Evolutionary conservation across 2,888 invertebrate genomes (phyloP), one percentile per base, ranked within the genome.

Genomic region (Cremastobaeus sp.): DNA sequence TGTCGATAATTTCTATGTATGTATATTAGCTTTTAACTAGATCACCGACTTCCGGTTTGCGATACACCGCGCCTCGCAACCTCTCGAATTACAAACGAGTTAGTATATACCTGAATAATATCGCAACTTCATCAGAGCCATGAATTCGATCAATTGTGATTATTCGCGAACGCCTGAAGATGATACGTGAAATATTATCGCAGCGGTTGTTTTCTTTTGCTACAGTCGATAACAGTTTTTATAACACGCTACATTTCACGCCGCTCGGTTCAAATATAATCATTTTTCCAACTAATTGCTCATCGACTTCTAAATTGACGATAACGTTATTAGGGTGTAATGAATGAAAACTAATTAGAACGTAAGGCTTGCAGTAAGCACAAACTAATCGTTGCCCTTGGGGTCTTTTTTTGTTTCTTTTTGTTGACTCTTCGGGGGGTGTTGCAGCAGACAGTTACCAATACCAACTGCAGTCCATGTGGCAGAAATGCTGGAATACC

Each of bases 401-500:
- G 69, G 69, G 52, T 12, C 11, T 45, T 11, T 43, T 75, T 79
- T 78, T 78, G 20, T 75, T 77, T 80, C 80, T 80, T 81, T 79
- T 83, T 83, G 78, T 82, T 77, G 83, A 79, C 81, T 77, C 78
- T 70, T 77, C 82, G 84, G 84, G 85, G 83, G 79, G 81, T 85
- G 85, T 85, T 85, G 77, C 93, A 94, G 92, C 93, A 93, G 96
- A 96, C 91, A 96, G 95, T 91, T 96, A 96, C 91, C 96, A 96
- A 89, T 96, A 96, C 89, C 96, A 96, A 89, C 90, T 96, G 88
- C 96, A 96, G 89, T 95, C 95, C 66, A 95, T 96, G 93, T 96
- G 96, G 96, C 96, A 96, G 89, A 96, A 96, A 88, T 96, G 96
- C 89, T 96, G 96, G 96, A 96, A 95, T 89, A 96, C 95, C 79